Conservation (phyloP, 2,888 invertebrate genomes). For the Patella caerulea region DNA sequence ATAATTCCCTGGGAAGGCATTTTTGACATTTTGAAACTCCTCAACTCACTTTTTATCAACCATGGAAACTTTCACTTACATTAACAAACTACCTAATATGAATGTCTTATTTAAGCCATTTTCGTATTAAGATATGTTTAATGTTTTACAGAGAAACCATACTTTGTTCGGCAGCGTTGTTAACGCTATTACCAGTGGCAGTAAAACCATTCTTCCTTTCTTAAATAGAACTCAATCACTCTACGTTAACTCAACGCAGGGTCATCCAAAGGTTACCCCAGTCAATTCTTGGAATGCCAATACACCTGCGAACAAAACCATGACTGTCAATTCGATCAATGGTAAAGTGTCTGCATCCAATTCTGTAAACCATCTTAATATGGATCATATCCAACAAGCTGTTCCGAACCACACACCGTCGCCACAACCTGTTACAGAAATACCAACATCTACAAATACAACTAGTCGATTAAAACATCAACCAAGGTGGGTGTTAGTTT, state of each 20-base stretch:
- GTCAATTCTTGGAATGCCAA: slow-evolving; percentile 59
- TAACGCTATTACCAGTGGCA: slow-evolving; percentile 60
- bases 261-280: slow-evolving; percentile 57
- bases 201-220: slow-evolving; percentile 57
- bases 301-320: slow-evolving; percentile 30
- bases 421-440: too few species aligned
- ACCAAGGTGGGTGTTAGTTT: too few species aligned
- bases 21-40: too few species aligned
- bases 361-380: slow-evolving; percentile 60
- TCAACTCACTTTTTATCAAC: too few species aligned
- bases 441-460: too few species aligned
- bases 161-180: slow-evolving; percentile 92
- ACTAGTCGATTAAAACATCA: too few species aligned
- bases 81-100: too few species aligned
- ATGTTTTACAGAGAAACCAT: slow-evolving; percentile 86
- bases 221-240: slow-evolving; percentile 66
- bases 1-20: too few species aligned
- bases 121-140: neutral
- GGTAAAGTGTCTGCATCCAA: slow-evolving; percentile 59
- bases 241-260: slow-evolving; percentile 57
- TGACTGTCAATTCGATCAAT: slow-evolving; percentile 44
- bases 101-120: too few species aligned
- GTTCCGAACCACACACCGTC: neutral
- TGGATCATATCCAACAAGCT: slow-evolving; percentile 26
- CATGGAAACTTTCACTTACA: too few species aligned